Evolutionary conservation across 2,797 vertebrate species (phyloP).

Genomic region (Uromys caudimaculatus): DNA sequence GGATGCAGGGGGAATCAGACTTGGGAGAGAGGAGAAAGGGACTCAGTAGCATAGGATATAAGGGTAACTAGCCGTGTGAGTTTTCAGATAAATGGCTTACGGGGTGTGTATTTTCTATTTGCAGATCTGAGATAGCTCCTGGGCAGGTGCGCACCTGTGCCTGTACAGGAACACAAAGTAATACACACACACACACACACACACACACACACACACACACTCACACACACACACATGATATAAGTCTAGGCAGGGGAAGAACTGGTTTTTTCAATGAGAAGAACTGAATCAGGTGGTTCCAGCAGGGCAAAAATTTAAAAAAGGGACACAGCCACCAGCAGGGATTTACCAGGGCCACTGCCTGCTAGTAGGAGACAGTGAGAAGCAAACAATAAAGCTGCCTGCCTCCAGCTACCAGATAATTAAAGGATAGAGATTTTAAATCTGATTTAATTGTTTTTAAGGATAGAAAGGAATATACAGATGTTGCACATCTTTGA

Average conservation of each 20-base stretch:
- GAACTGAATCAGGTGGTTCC: not conserved
- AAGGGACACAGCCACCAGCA: not conserved
- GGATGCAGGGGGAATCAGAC: not conserved
- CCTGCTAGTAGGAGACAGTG: not conserved
- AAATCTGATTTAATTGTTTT: not conserved
- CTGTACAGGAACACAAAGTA: not conserved
- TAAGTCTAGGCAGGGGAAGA: not conserved
- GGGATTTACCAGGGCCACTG: not conserved
- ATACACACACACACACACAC: not conserved
- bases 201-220: not conserved
- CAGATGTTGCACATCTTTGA: not conserved
- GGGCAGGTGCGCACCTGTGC: rapidly evolving
- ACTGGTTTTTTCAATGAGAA: not conserved
- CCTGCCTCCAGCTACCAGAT: not conserved
- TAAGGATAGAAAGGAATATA: not conserved
- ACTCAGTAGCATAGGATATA: not conserved
- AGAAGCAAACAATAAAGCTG: not conserved
- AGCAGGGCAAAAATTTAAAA: not conserved
- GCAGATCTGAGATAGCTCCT: too few species aligned
- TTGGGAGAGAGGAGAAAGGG: not conserved
- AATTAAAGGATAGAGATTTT: not conserved
- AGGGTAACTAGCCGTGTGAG: not conserved
- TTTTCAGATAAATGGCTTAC: not conserved
- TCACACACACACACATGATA: not conserved
- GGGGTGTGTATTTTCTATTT: too few species aligned